Conservation (phyloP, 2,888 invertebrate species). For the Calliopum simillimum region DNA sequence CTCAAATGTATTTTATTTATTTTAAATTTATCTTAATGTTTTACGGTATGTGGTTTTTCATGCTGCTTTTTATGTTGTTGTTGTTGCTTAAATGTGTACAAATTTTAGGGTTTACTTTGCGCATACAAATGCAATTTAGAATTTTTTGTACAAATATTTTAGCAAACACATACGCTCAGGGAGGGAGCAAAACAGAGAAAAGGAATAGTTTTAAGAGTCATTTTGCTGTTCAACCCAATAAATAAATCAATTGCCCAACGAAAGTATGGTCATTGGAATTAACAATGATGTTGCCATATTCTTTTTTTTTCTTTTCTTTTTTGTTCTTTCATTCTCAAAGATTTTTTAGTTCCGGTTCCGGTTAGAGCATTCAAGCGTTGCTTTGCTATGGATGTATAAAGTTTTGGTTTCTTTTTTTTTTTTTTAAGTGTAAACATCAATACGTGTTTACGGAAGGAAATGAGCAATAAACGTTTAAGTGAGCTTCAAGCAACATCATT, state of each 20-base stretch:
- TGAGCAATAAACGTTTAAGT: conserved; percentile 26
- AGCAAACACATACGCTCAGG: conserved; percentile 4
- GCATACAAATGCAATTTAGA: conserved; percentile 56
- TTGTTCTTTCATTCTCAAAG: too few species aligned
- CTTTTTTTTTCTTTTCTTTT: conserved; percentile 1
- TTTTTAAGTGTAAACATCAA: neutral
- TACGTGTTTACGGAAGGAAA: conserved; percentile 17
- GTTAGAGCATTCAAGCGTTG: conserved; percentile 27
- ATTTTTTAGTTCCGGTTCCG: conserved; percentile 39
- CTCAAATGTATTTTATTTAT: conserved; percentile 48
- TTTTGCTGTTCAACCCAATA: neutral
- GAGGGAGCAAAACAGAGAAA: conserved; percentile 15
- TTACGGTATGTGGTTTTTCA: conserved; percentile 7
- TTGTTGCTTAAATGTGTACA: conserved; percentile 43
- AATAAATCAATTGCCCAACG: neutral
- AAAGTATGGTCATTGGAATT: neutral
- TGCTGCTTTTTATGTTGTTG: conserved; percentile 39
- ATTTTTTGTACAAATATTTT: conserved; percentile 37
- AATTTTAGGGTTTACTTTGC: conserved; percentile 48
- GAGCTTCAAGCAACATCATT: conserved; percentile 3
- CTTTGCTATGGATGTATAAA: neutral
- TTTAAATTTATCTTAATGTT: conserved; percentile 61
- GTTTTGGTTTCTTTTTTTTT: neutral
- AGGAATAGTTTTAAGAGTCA: neutral
- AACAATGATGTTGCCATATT: neutral